phyloP scores from a whole-genome alignment of 2,113 vertebrate species.

The Laticauda laticaudata region DNA sequence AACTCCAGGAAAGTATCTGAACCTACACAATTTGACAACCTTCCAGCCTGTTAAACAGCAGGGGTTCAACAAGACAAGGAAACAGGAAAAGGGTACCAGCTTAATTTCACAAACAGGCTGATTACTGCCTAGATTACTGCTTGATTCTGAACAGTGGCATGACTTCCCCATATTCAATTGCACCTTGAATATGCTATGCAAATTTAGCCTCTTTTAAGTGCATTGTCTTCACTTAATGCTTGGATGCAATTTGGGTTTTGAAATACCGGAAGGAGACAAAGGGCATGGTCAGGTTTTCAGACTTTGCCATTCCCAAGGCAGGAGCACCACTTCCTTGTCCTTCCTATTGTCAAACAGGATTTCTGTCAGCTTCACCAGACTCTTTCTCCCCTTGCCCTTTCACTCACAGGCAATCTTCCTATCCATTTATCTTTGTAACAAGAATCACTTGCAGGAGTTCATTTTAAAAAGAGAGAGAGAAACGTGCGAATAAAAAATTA shows the following conservation, averaged over 20 bases:
- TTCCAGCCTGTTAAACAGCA: not conserved
- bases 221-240: not conserved
- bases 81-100: not conserved
- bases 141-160: not conserved
- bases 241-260: not conserved
- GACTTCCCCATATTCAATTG: not conserved
- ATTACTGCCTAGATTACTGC: not conserved
- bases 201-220: not conserved
- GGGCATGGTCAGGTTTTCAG: not conserved
- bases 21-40: not conserved
- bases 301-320: not conserved
- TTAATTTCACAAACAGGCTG: not conserved
- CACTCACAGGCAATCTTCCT: not conserved
- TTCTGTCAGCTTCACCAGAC: not conserved
- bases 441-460: not conserved
- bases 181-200: not conserved
- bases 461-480: not conserved
- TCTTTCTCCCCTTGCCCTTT: not conserved
- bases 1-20: not conserved
- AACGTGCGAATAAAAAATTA: not conserved
- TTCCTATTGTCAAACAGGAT: not conserved
- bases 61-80: not conserved
- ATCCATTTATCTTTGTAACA: not conserved
- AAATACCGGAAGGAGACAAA: not conserved
- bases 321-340: not conserved